Conservation (phyloP, 2,888 invertebrate genomes). For the Morpho deidamia region DNA sequence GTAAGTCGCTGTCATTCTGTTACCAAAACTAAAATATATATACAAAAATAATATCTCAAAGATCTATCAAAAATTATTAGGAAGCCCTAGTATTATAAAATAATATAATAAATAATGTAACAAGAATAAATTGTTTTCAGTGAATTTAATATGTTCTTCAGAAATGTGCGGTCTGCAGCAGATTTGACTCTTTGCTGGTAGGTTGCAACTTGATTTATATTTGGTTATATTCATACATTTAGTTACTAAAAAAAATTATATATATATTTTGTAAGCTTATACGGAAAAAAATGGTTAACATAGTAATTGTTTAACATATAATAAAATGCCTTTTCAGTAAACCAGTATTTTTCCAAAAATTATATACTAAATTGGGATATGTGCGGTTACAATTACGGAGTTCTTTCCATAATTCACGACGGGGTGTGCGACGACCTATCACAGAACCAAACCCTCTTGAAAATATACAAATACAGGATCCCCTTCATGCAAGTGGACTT, state of each 20-base stretch:
- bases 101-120: conserved; percentile 57
- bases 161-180: conserved; percentile 58
- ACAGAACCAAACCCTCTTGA: conserved; percentile 59
- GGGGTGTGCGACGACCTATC: conserved; percentile 37
- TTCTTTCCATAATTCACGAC: conserved; percentile 54
- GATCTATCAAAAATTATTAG: neutral
- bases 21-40: conserved; percentile 5
- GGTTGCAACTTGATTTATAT: conserved; percentile 12
- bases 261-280: neutral
- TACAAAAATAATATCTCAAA: conserved; percentile 2
- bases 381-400: conserved; percentile 46
- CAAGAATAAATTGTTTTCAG: conserved; percentile 23
- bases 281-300: neutral
- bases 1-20: neutral
- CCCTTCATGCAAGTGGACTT: conserved; percentile 61
- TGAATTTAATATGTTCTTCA: conserved; percentile 57
- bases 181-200: conserved; percentile 60
- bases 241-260: too few species aligned
- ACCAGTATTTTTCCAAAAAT: conserved; percentile 26
- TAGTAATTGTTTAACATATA: too few species aligned
- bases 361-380: conserved; percentile 25
- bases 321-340: conserved; percentile 31
- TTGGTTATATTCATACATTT: too few species aligned
- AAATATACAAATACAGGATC: conserved; percentile 57
- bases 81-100: conserved; percentile 19